phyloP scores from a whole-genome alignment of 2,797 vertebrate species.

The Sebastes nivosus region DNA sequence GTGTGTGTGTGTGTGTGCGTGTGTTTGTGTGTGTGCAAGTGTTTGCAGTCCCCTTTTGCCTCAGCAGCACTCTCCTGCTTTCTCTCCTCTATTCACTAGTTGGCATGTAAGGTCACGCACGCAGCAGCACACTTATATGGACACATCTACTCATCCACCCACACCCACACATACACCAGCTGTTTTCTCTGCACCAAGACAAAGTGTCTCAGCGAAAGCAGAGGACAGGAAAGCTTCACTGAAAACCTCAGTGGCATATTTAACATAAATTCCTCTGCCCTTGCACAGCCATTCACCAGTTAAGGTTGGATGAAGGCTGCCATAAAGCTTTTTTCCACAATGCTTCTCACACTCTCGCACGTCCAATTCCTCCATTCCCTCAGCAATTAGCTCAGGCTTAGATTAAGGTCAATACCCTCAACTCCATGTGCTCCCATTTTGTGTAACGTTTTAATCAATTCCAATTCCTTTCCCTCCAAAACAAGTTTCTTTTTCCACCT shows the following conservation, averaged over 20 bases:
- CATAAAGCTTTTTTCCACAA: neutral
- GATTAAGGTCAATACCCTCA: conserved; percentile 62
- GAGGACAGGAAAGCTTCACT: conserved; percentile 1
- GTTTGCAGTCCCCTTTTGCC: conserved; percentile 32
- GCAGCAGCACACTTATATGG: conserved; percentile 22
- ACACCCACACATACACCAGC: conserved; percentile 32
- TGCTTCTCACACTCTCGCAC: conserved; percentile 15
- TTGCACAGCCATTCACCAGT: neutral
- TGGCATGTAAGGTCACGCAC: conserved; percentile 57
- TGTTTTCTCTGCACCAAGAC: conserved; percentile 44
- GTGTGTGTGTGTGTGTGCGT: neutral
- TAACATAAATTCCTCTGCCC: conserved; percentile 4
- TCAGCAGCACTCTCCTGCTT: conserved; percentile 34
- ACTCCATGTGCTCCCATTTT: conserved; percentile 33
- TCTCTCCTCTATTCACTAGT: conserved; percentile 22
- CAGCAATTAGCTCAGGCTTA: conserved; percentile 67
- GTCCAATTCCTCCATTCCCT: conserved; percentile 44
- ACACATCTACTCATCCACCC: conserved; percentile 13
- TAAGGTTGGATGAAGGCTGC: conserved; percentile 18
- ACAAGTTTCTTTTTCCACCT: conserved; percentile 27
- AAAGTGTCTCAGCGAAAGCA: conserved; percentile 19
- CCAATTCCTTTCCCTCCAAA: conserved; percentile 20
- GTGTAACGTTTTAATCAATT: conserved; percentile 55
- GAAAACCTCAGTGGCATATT: conserved; percentile 23
- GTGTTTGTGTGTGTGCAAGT: neutral